phyloP scores from a whole-genome alignment of 2,797 vertebrate species.

The Oryzias sinensis region DNA sequence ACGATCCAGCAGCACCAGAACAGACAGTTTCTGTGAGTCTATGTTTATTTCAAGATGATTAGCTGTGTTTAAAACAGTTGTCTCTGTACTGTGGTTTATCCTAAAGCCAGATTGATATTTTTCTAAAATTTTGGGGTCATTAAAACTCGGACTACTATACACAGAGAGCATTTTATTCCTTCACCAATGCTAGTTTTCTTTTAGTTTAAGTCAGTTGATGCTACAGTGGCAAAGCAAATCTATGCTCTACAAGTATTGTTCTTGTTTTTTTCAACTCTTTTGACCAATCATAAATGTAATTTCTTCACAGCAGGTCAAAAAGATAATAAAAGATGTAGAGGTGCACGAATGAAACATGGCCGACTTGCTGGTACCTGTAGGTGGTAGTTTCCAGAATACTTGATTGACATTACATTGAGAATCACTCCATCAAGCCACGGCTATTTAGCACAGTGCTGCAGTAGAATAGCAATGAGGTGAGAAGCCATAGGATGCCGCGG shows the following conservation, averaged over 20 bases:
- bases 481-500: slow-evolving; percentile 42
- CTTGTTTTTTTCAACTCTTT: slow-evolving; percentile 9
- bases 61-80: no score
- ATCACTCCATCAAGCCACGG: slow-evolving; percentile 64
- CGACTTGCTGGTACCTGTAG: slow-evolving; percentile 60
- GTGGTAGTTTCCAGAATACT: slow-evolving; percentile 66
- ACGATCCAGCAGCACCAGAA: no score
- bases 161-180: no score
- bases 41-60: no score
- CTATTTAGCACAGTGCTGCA: slow-evolving; percentile 52
- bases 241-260: background rate
- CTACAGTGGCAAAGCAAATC: slow-evolving; percentile 29
- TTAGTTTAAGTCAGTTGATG: no score
- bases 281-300: slow-evolving; percentile 7
- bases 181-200: no score
- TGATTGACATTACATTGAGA: slow-evolving; percentile 72
- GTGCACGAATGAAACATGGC: slow-evolving; percentile 75
- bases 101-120: no score
- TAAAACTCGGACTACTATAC: no score
- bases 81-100: no score
- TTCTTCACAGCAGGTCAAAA: slow-evolving; percentile 50
- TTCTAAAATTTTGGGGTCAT: no score
- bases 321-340: slow-evolving; percentile 58
- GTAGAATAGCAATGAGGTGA: slow-evolving; percentile 62
- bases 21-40: no score